Percentiles rank a stretch among this genome's conserved stretches.
Evolutionary conservation across 2,113 vertebrate genomes (phyloP).

Genomic region (Bettongia penicillata): DNA sequence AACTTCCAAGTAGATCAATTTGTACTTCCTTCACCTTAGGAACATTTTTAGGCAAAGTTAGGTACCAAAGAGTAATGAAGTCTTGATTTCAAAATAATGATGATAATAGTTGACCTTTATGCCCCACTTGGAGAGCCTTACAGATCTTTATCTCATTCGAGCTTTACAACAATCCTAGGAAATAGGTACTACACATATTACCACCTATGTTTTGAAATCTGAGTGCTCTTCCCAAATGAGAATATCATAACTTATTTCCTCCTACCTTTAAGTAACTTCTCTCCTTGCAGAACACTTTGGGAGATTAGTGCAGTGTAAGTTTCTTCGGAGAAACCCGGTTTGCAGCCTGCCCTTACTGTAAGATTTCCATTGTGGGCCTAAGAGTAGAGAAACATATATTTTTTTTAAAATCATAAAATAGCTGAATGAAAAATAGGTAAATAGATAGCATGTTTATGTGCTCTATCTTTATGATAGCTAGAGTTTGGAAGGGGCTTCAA

Average conservation of each 20-base stretch:
- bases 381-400: conserved; percentile 30
- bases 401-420: neutral
- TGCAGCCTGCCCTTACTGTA: conserved; percentile 83
- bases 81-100: neutral
- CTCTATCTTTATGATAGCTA: neutral
- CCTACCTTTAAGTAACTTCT: conserved; percentile 89
- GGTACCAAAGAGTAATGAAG: conserved; percentile 54
- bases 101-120: neutral
- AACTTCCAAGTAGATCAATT: conserved; percentile 41
- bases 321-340: conserved; percentile 86
- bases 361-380: conserved; percentile 85
- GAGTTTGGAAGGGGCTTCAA: neutral
- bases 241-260: neutral
- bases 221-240: conserved; percentile 6
- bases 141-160: neutral
- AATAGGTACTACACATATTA: neutral
- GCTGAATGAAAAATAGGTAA: neutral
- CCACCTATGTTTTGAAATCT: neutral
- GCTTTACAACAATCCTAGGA: neutral
- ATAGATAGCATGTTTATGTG: neutral
- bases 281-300: conserved; percentile 84
- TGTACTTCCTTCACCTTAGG: conserved; percentile 55
- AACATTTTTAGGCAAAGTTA: conserved; percentile 53
- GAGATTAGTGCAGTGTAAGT: conserved; percentile 84
- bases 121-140: neutral